Evolutionary conservation across 2,797 vertebrate species (phyloP), one percentile per base, ranked within the genome.

Genomic region (Aplochiton taeniatus): DNA sequence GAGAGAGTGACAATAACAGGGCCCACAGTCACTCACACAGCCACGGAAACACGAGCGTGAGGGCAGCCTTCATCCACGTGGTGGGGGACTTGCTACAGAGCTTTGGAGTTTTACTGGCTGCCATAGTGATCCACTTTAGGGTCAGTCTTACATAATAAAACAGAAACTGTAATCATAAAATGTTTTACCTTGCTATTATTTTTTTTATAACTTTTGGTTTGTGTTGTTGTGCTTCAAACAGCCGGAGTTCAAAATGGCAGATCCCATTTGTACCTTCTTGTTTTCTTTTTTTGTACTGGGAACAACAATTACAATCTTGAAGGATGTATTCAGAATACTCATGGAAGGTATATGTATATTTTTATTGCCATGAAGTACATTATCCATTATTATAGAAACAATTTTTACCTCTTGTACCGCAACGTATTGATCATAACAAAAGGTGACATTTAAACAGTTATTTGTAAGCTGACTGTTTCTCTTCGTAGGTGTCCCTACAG

Each of bases 21-120:
- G 74, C 84, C 9, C 90, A 90, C 68, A 75, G 89, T 55, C 90
- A 86, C 12, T 4, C 50, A 0, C 81, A 73, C 0, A 48, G 61
- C 45, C 31, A 89, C 11, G 73, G 84, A 72, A 98, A 89, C n/a
- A 79, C 94, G 65, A 97, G 95, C 0, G 94, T 97, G 72, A 93
- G 90, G 0, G 97, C 96, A 0, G 96, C 95, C 44, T 98, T 98
- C 19, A 71, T 98, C 74, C 96, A 98, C 0, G 91, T 95, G 0
- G 64, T 96, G 57, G 96, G 95, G 57, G 96, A 98, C 74, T 89
- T 98, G 78, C 82, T 98, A 74, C 96, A 98, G 81, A 97, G 96
- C 8, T 0, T 95, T 0, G 94, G 95, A 0, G 91, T 98, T 68
- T 87, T 97, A 65, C 48, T 95, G 16, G 93, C 96, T 0, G 94